Evolutionary conservation across 2,113 vertebrate species (phyloP).

Genomic region (Ceyx margarethae): DNA sequence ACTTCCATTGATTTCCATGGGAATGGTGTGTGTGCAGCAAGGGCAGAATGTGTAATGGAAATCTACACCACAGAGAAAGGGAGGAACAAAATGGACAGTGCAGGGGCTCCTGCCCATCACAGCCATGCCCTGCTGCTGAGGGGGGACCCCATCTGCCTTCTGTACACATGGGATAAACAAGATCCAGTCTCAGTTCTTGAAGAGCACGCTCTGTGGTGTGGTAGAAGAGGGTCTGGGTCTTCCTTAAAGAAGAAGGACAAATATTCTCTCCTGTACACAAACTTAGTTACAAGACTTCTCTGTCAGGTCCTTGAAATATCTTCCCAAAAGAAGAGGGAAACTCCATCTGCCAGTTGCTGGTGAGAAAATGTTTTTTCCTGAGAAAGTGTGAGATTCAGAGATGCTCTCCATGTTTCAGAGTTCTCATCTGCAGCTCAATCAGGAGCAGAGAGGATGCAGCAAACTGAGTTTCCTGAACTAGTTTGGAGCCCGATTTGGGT

Average conservation of each 20-base stretch:
- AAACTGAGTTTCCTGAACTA: background rate
- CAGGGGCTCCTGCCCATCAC: background rate
- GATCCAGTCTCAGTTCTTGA: background rate
- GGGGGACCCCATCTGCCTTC: background rate
- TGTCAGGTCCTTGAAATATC: background rate
- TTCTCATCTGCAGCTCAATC: background rate
- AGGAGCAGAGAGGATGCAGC: background rate
- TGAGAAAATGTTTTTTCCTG: background rate
- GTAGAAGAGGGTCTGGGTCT: background rate
- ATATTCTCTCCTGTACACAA: background rate
- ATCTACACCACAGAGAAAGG: constrained; percentile 44
- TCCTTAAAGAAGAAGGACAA: background rate
- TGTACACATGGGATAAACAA: background rate
- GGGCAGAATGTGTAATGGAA: constrained; percentile 32
- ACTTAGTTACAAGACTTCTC: background rate
- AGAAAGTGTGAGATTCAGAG: background rate
- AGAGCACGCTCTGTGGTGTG: background rate
- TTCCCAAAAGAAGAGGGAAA: background rate
- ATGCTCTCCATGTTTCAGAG: background rate
- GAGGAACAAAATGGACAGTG: background rate
- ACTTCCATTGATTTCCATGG: constrained; percentile 25
- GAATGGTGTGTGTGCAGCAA: background rate
- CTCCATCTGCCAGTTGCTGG: background rate
- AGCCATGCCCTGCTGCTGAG: background rate
- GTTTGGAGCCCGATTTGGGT: background rate